phyloP scores from a whole-genome alignment of 2,113 vertebrate genomes.

The Oxyruncus cristatus region DNA sequence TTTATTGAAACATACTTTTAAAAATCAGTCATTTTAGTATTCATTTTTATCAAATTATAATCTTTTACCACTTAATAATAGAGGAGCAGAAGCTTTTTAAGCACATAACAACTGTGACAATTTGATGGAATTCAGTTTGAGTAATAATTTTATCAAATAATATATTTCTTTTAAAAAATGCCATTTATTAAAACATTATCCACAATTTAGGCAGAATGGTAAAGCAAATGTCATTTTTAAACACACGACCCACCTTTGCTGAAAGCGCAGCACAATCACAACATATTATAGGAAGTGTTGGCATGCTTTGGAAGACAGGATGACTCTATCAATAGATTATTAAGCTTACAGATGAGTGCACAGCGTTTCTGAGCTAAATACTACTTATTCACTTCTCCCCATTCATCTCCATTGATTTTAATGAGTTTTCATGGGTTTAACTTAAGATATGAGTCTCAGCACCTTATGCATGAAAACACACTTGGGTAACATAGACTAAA shows the following conservation, averaged over 20 bases:
- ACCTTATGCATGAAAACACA: background rate
- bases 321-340: conserved; percentile 56
- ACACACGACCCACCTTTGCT: conserved; percentile 9
- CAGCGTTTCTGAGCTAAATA: background rate
- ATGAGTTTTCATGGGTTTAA: background rate
- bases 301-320: conserved; percentile 44
- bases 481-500: background rate
- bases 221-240: conserved; percentile 74
- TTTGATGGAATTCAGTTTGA: conserved; percentile 73
- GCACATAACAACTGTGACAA: conserved; percentile 70
- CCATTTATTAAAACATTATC: conserved; percentile 72
- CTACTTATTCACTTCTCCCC: background rate
- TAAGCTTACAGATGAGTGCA: background rate
- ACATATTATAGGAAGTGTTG: conserved; percentile 46
- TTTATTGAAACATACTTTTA: conserved; percentile 66
- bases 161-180: conserved; percentile 72
- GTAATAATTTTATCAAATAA: conserved; percentile 78
- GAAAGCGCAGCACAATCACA: conserved; percentile 38
- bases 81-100: conserved; percentile 72
- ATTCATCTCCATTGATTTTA: background rate
- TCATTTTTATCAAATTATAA: conserved; percentile 77
- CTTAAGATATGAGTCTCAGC: background rate
- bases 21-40: conserved; percentile 68
- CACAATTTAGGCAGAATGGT: conserved; percentile 57
- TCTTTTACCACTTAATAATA: conserved; percentile 77